Percentiles rank a stretch among this genome's conserved stretches.
Evolutionary conservation across 1,140 invertebrate genomes (phyloP).

Genomic region (Cepaea nemoralis): DNA sequence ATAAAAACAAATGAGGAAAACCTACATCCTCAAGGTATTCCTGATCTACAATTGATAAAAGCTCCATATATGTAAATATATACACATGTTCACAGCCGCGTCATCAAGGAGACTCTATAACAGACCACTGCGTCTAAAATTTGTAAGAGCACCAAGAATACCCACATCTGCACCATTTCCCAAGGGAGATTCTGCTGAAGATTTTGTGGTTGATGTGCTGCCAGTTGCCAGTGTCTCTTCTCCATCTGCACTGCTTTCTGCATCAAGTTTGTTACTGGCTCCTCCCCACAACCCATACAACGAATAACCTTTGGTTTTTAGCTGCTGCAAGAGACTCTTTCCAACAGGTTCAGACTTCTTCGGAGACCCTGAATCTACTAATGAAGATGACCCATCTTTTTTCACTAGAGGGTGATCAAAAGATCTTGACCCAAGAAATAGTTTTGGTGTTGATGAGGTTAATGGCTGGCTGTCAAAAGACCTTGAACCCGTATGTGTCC

Average conservation of each 20-base stretch:
- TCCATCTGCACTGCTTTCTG: constrained; percentile 6
- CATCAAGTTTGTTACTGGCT: constrained; percentile 2
- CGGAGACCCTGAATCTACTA: background rate
- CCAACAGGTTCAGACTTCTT: constrained; percentile 17
- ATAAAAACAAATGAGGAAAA: too few species aligned
- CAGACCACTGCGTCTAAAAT: constrained; percentile 54
- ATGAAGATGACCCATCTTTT: background rate
- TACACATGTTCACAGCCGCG: background rate
- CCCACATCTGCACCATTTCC: constrained; percentile 45
- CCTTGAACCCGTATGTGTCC: background rate
- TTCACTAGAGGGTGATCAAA: background rate
- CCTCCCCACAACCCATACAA: constrained; percentile 55
- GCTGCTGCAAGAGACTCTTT: constrained; percentile 51
- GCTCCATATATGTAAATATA: background rate
- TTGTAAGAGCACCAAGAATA: constrained; percentile 61
- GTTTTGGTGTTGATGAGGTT: background rate
- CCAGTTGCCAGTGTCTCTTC: background rate
- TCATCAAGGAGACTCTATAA: constrained; percentile 12
- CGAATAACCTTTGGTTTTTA: constrained; percentile 61
- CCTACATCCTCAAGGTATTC: too few species aligned
- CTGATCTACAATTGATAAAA: background rate
- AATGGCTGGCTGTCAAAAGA: constrained; percentile 2
- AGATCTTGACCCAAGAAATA: constrained; percentile 31
- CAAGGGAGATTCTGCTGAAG: constrained; percentile 40
- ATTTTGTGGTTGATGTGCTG: constrained; percentile 14